Conservation (phyloP, 2,888 invertebrate genomes). For the Argyresthia goedartella region DNA sequence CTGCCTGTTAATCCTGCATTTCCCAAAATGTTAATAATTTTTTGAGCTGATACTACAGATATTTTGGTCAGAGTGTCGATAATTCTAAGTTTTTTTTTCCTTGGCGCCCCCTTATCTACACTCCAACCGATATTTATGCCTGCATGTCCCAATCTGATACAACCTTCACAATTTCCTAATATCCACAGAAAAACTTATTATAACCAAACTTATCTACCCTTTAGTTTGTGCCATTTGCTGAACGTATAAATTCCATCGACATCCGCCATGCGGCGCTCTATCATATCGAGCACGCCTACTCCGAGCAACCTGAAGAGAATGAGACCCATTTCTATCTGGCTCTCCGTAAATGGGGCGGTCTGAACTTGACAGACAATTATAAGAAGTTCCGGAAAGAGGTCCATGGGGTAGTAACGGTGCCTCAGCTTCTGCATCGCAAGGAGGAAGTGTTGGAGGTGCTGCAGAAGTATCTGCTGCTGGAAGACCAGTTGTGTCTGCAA, state of each 20-base stretch:
- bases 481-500: conserved; percentile 81
- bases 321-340: conserved; percentile 87
- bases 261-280: conserved; percentile 86
- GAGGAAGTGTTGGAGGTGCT: conserved; percentile 80
- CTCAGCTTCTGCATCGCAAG: conserved; percentile 86
- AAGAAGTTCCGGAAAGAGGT: conserved; percentile 82
- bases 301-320: conserved; percentile 76
- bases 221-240: conserved; percentile 89
- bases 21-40: no score
- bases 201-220: no score
- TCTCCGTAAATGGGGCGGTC: conserved; percentile 88
- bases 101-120: no score
- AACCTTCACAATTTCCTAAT: no score
- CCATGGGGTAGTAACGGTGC: conserved; percentile 81
- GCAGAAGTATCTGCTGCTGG: conserved; percentile 78
- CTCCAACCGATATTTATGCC: no score
- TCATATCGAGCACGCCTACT: conserved; percentile 83
- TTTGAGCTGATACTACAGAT: no score
- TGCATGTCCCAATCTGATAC: no score
- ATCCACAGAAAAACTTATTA: no score
- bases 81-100: no score
- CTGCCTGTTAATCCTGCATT: no score
- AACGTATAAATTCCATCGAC: conserved; percentile 87
- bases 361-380: conserved; percentile 89
- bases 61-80: no score